phyloP scores from a whole-genome alignment of 92 coral and sea anemone genomes.

The Nematostella vectensis region DNA sequence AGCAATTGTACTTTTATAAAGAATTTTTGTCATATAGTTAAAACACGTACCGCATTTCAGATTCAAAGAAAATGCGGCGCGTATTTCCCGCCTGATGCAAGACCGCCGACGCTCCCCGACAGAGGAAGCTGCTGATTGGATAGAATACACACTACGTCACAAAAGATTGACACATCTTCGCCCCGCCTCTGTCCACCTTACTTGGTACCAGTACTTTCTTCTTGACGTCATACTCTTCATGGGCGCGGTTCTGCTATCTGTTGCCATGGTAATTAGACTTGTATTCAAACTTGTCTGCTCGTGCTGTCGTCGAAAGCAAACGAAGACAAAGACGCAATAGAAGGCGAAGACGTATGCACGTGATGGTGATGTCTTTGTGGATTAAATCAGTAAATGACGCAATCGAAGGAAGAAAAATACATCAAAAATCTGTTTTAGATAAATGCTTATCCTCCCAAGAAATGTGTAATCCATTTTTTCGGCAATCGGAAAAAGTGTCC shows the following conservation, averaged over 20 bases:
- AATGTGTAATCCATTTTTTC: no score
- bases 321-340: constrained; percentile 17
- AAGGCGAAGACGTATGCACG: no score
- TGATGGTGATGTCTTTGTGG: no score
- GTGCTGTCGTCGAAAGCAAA: constrained; percentile 10
- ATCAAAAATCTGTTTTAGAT: no score
- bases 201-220: constrained; percentile 39
- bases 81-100: constrained; percentile 14
- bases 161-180: constrained; percentile 21
- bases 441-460: no score
- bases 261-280: constrained; percentile 16
- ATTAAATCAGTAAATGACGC: no score
- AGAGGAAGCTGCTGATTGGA: constrained; percentile 31
- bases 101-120: constrained; percentile 27
- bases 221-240: constrained; percentile 24
- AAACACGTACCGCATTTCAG: background rate
- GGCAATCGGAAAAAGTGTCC: no score
- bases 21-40: no score
- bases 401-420: no score
- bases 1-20: no score
- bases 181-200: constrained; percentile 11
- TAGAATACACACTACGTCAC: constrained; percentile 24
- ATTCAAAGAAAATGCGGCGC: constrained; percentile 18
- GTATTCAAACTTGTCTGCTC: constrained; percentile 9
- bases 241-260: constrained; percentile 9